Evolutionary conservation across 2,113 vertebrate genomes (phyloP).

Genomic region (Phainopepla nitens): DNA sequence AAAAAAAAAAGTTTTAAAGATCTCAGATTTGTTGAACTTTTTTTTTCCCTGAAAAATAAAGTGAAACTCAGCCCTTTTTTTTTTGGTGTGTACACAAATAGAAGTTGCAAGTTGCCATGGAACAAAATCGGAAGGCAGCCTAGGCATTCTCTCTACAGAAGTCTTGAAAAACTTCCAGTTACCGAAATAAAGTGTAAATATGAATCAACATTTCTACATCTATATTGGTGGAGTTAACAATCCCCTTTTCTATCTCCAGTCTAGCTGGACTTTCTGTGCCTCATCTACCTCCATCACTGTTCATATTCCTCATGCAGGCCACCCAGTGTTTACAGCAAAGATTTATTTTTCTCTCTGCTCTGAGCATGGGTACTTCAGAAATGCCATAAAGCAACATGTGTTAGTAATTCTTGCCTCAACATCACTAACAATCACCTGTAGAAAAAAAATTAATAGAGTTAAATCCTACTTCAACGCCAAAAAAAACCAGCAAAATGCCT

Average conservation of each 20-base stretch:
- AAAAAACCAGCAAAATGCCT: neutral
- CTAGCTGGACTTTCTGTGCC: neutral
- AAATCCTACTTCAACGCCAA: neutral
- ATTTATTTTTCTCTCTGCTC: neutral
- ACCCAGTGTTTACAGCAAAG: neutral
- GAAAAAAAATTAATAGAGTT: neutral
- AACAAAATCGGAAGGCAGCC: neutral
- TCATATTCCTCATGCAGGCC: neutral
- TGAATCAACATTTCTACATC: neutral
- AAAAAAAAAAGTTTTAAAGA: neutral
- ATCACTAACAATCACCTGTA: neutral
- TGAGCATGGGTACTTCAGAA: neutral
- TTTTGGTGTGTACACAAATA: neutral
- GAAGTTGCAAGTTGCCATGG: neutral
- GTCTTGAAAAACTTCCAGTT: neutral
- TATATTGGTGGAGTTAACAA: neutral
- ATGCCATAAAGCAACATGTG: neutral
- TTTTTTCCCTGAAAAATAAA: neutral
- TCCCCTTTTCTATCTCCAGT: neutral
- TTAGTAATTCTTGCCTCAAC: neutral
- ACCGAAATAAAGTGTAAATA: neutral
- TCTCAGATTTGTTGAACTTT: neutral
- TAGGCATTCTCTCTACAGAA: neutral
- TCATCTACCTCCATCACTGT: neutral
- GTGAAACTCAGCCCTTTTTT: neutral